Evolutionary conservation across 2,888 invertebrate genomes (phyloP), one percentile per base, ranked within the genome.

Genomic region (Zeuzera pyrina): DNA sequence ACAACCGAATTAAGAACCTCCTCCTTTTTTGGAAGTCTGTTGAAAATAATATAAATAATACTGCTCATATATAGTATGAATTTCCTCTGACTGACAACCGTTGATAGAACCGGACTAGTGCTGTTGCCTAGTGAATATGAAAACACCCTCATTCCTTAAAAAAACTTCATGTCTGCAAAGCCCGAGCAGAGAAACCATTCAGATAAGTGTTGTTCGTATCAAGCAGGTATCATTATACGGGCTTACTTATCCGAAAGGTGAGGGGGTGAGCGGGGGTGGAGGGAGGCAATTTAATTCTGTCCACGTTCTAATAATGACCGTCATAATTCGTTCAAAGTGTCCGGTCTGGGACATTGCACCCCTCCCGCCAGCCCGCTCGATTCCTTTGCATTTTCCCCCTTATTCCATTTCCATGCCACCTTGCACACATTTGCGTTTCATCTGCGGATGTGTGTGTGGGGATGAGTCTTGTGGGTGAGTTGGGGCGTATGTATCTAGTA

Each of bases 301-400:
- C 85, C 85, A 85, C 85, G 85, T 85, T 78, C 84, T 85, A 85
- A 85, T 85, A 85, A 85, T 85, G 85, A 85, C 84, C 81, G 83
- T 85, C 85, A 85, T 85, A 85, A 85, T 85, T 85, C 84, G 85
- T 85, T 83, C 84, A 84, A 85, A 85, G 85, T 85, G 85, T 85
- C 85, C 85, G 85, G 84, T 78, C 71, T 63, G 79, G 78, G 79
- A 78, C 78, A 72, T 69, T 77, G 73, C 65, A 45, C 64, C 62
- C 72, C 71, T 62, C 62, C 49, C 52, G 47, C 56, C 54, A n/a
- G n/a, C 45, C 61, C 63, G 65, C 57, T 61, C 65, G 77, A 79
- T 81, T 81, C 83, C 81, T 81, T 81, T 81, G 79, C 81, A 81
- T 81, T 73, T 68, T 58, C 67, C 68, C 64, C 68, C 66, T 71